Conservation (phyloP, 2,888 invertebrate genomes). For the Agriopis leucophaearia region DNA sequence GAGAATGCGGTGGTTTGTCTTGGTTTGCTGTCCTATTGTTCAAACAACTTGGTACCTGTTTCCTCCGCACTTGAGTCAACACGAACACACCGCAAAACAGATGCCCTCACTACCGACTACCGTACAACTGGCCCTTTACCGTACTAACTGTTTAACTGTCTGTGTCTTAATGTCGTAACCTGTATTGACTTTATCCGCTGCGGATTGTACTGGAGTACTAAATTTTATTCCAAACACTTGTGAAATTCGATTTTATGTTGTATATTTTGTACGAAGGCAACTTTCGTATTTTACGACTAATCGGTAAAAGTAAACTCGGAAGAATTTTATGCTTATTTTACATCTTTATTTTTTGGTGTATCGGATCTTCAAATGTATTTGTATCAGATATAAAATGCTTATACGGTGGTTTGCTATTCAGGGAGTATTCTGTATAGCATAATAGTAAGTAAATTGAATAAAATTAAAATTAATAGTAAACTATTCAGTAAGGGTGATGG, state of each 20-base stretch:
- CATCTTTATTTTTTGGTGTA: neutral
- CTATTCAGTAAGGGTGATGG: slow-evolving; percentile 51
- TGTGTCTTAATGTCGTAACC: slow-evolving; percentile 35
- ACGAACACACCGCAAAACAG: slow-evolving; percentile 63
- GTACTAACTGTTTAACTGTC: slow-evolving; percentile 17
- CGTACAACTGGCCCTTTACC: slow-evolving; percentile 5
- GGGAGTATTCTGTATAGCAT: no score
- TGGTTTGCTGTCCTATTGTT: slow-evolving; percentile 52
- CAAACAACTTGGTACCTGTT: slow-evolving; percentile 45
- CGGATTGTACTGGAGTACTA: slow-evolving; percentile 20
- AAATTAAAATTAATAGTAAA: slow-evolving; percentile 34
- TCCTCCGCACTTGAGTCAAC: slow-evolving; percentile 73
- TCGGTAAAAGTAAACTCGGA: slow-evolving; percentile 2
- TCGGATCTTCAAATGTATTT: neutral
- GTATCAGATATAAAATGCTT: neutral
- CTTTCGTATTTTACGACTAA: slow-evolving; percentile 5
- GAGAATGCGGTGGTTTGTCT: slow-evolving; percentile 36
- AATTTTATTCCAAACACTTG: slow-evolving; percentile 37
- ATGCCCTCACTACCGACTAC: slow-evolving; percentile 7
- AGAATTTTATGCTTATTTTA: slow-evolving; percentile 5
- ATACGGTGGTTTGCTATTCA: no score
- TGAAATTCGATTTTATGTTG: slow-evolving; percentile 37
- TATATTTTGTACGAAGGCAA: neutral
- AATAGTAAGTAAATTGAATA: slow-evolving; percentile 7
- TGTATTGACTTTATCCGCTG: slow-evolving; percentile 34